These are phyloP conservation scores for Metellina segmentata DNA, from an alignment of 2,888 invertebrate species.

Conservation along the genomic window DNA sequence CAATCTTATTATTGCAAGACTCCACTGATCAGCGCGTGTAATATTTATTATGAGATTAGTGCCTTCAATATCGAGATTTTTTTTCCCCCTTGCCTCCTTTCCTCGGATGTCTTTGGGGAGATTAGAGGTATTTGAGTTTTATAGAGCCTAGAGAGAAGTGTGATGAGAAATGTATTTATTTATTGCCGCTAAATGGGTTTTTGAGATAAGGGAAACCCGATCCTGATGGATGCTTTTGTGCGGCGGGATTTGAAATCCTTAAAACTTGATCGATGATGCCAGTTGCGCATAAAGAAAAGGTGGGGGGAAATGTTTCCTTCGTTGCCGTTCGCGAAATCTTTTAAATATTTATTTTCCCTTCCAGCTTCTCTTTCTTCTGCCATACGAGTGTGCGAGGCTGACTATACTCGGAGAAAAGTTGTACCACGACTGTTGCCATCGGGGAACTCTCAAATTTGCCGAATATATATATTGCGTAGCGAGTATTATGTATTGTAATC, in stretches of 20 bases:
- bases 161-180: conserved; percentile 68
- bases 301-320: neutral
- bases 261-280: conserved; percentile 52
- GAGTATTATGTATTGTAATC: neutral
- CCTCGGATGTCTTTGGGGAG: conserved; percentile 2
- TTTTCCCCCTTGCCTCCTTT: conserved; percentile 7
- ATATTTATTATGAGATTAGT: conserved; percentile 70
- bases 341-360: conserved; percentile 63
- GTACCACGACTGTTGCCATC: conserved; percentile 17
- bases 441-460: neutral
- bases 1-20: conserved; percentile 55
- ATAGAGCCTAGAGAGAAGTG: conserved; percentile 19
- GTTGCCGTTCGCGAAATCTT: conserved; percentile 25
- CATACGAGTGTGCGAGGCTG: neutral
- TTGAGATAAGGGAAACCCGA: conserved; percentile 19
- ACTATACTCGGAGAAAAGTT: neutral
- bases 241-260: conserved; percentile 49
- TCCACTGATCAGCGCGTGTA: conserved; percentile 41
- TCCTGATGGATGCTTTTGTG: conserved; percentile 49
- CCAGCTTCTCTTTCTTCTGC: neutral
- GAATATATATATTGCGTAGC: neutral
- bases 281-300: neutral
- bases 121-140: conserved; percentile 62
- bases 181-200: conserved; percentile 64
- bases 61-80: neutral